Percentiles rank a stretch among this genome's conserved stretches.
Evolutionary conservation across 2,888 invertebrate genomes (phyloP).

Genomic region (Lymantria dispar): DNA sequence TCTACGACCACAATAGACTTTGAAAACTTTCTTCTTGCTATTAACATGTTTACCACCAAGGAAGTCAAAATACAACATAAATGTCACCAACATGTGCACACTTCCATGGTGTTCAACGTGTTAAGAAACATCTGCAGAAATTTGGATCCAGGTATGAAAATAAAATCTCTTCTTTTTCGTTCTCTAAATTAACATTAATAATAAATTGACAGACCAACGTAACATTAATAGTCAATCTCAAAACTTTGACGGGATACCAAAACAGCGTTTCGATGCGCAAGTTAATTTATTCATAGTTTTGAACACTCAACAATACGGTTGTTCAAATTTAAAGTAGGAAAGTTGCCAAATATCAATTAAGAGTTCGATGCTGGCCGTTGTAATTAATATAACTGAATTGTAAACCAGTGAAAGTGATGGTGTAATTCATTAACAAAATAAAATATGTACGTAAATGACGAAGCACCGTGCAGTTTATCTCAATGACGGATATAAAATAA

Average conservation of each 20-base stretch:
- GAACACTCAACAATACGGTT: constrained; percentile 17
- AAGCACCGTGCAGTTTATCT: not conserved
- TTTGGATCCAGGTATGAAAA: too few relatives aligned
- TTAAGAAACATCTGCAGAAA: too few relatives aligned
- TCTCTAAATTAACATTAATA: too few relatives aligned
- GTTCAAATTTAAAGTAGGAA: constrained; percentile 10
- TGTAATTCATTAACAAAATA: not conserved
- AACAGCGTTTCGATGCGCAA: constrained; percentile 9
- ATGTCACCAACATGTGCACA: too few relatives aligned
- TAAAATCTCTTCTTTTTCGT: too few relatives aligned
- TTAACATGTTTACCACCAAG: too few relatives aligned
- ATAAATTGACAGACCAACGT: too few relatives aligned
- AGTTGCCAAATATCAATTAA: constrained; percentile 34
- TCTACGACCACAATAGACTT: too few relatives aligned
- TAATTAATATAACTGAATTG: constrained; percentile 14
- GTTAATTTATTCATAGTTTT: constrained; percentile 17
- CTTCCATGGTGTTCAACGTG: too few relatives aligned
- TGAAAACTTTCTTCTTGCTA: too few relatives aligned
- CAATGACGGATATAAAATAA: not conserved
- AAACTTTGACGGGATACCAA: constrained; percentile 3
- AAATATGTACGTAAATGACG: not conserved
- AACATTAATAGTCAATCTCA: not conserved
- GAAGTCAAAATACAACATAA: too few relatives aligned
- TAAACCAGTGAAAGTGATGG: constrained; percentile 22
- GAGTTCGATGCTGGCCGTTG: constrained; percentile 6